Conservation (phyloP, 2,888 invertebrate genomes). For the Sinhomidia bicolor region DNA sequence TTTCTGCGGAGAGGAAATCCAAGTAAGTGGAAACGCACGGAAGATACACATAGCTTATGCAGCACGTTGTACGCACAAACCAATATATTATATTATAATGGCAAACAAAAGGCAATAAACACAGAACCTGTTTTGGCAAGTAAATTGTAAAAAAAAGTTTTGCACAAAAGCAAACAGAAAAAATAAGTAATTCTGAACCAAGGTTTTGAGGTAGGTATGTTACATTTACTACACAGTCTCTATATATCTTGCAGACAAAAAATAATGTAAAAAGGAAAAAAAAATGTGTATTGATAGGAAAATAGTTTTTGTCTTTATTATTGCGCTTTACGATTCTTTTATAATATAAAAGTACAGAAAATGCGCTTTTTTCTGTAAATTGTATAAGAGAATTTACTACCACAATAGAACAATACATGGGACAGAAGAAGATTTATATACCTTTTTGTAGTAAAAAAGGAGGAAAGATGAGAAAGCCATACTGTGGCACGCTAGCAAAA, state of each 20-base stretch:
- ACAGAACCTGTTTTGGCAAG: not conserved
- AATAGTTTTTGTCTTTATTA: too few species aligned
- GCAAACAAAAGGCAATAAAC: slow-evolving; percentile 19
- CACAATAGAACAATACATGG: too few species aligned
- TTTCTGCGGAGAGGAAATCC: not conserved
- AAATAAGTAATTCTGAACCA: not conserved
- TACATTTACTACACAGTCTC: too few species aligned
- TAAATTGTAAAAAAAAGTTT: slow-evolving; percentile 22
- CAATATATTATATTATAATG: slow-evolving; percentile 11
- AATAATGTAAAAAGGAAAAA: too few species aligned
- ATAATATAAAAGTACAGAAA: too few species aligned
- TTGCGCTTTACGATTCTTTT: too few species aligned
- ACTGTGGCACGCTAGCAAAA: not conserved
- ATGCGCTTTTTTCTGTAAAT: too few species aligned
- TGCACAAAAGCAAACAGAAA: slow-evolving; percentile 1
- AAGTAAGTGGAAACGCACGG: not conserved
- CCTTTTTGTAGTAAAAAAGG: not conserved
- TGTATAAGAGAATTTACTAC: too few species aligned
- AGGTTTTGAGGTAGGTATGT: too few species aligned
- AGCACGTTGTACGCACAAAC: slow-evolving; percentile 13
- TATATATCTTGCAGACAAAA: too few species aligned
- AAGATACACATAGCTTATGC: not conserved
- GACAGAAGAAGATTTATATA: too few species aligned
- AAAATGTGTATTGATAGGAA: too few species aligned
- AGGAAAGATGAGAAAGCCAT: not conserved